Percentiles rank a stretch among this genome's conserved stretches.
These are phyloP conservation scores for Pentamera pediparva DNA, from an alignment of 53 echinoderm and acorn worm genomes.

Conservation along the genomic window DNA sequence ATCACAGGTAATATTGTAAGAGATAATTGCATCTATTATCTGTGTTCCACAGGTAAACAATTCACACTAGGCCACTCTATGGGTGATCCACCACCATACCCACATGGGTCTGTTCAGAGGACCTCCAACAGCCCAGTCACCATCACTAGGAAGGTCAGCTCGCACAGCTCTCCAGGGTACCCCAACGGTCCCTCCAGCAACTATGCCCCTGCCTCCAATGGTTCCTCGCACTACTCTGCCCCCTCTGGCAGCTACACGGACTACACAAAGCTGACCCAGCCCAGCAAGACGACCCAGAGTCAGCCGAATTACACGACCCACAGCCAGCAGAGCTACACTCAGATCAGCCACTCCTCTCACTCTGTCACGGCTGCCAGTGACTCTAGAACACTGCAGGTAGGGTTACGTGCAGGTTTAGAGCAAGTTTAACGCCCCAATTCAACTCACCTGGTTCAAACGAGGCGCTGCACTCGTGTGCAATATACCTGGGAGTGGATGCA, in stretches of 20 bases:
- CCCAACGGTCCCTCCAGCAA: not conserved
- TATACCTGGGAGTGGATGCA: too few relatives aligned
- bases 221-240: not conserved
- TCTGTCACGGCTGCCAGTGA: not conserved
- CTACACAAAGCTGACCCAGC: slow-evolving; percentile 26
- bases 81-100: slow-evolving; percentile 31
- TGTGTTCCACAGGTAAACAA: slow-evolving; percentile 34
- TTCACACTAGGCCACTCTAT: slow-evolving; percentile 13
- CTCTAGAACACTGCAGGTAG: too few relatives aligned
- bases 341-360: slow-evolving; percentile 4
- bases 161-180: not conserved
- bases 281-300: slow-evolving; percentile 27
- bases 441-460: too few relatives aligned
- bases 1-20: too few relatives aligned
- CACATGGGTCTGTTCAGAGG: not conserved
- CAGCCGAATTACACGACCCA: slow-evolving; percentile 22
- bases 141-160: not conserved
- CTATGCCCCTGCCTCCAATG: not conserved
- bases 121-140: not conserved
- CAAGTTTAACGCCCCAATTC: too few relatives aligned
- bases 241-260: slow-evolving; percentile 29
- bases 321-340: slow-evolving; percentile 41
- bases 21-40: too few relatives aligned
- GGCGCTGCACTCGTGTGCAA: too few relatives aligned
- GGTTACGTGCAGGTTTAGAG: too few relatives aligned